Evolutionary conservation across 2,113 vertebrate species (phyloP), one percentile per base, ranked within the genome.

Genomic region (Polypterus bichir): DNA sequence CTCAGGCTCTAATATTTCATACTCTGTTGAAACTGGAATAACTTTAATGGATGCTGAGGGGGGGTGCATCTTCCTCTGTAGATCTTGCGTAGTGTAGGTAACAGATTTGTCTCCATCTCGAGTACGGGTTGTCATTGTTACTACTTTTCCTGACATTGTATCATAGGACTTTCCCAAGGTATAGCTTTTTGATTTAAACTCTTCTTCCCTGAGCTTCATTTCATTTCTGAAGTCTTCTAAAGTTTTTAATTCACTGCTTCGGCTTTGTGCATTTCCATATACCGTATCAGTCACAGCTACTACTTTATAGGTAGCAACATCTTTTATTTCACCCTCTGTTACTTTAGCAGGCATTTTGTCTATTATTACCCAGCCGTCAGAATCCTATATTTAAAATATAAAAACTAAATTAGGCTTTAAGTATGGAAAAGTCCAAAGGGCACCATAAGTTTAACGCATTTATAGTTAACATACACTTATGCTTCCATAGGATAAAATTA

Each of bases 281-380:
- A 87, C 63, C 71, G 85, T 76, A 57, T 76, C 78, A 64, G 76
- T 73, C 77, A 88, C 70, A 53, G 90, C 89, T 64, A 89, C 84
- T 73, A 85, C 67, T 67, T 88, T 83, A 81, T 87, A 88, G 63
- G 88, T 79, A 77, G 83, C 76, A 70, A 74, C 74, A 74, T 76
- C 87, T 86, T 81, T 88, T 66, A 75, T 83, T 75, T 88, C 86
- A 84, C 74, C 82, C 79, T 77, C 82, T 85, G 84, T 79, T 77
- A 91, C 74, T 88, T 94, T 88, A 80, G 86, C 77, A 76, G 88
- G 92, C 77, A 95, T 76, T 86, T 76, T 86, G 72, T 92, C 91
- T 89, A 89, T 76, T 89, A 90, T 82, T 85, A 87, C 90, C 78
- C 86, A 85, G 77, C 82, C 81, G 79, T 88, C 84, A 87, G 86